Evolutionary conservation across 2,797 vertebrate species (phyloP), one percentile per base, ranked within the genome.

Genomic region (Caiman crocodilus): DNA sequence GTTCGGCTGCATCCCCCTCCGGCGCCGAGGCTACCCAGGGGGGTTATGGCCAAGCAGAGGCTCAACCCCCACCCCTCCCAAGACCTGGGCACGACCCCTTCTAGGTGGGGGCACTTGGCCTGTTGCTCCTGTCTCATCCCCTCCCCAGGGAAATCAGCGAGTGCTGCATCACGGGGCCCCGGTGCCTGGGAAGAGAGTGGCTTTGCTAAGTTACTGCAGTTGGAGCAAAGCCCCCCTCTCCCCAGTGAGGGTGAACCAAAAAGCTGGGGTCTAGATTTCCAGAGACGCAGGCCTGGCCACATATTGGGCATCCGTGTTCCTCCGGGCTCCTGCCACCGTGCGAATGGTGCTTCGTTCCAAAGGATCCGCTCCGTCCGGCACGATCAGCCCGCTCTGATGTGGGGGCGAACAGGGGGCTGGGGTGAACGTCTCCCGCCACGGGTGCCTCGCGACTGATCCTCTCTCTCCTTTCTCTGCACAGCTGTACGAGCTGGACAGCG

Each of bases 401-500:
- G 2, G 42, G 42, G 42, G 42, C 11, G 42, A 42, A 42, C 6
- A 2, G 42, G 42, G 42, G 42, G 42, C 42, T 42, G 42, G 42
- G 9, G 42, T 42, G 42, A 42, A 42, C 11, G 9, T 73, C 32
- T 42, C 67, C 69, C 11, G 14, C 32, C 35, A 32, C 7, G 6
- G 14, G 69, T 32, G 80, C 35, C 35, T 28, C 26, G 23, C 11
- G 13, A n/a, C 20, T 76, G 84, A 89, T 76, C 42, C 3, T 30
- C 71, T 91, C 63, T 58, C 23, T 64, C 14, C 50, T 42, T 16
- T 90, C 28, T 2, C 21, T 64, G 4, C 1, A 0, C 97, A 99
- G 99, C 98, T 99, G 63, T 99, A 99, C 8, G 99, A 99, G 97
- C 98, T 99, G 84, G 99, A 99, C 7, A 98, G 96, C 11, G 99